Base-by-base conservation (phyloP, 1,140 invertebrate genomes). In the Zaprionus ghesquierei region DNA sequence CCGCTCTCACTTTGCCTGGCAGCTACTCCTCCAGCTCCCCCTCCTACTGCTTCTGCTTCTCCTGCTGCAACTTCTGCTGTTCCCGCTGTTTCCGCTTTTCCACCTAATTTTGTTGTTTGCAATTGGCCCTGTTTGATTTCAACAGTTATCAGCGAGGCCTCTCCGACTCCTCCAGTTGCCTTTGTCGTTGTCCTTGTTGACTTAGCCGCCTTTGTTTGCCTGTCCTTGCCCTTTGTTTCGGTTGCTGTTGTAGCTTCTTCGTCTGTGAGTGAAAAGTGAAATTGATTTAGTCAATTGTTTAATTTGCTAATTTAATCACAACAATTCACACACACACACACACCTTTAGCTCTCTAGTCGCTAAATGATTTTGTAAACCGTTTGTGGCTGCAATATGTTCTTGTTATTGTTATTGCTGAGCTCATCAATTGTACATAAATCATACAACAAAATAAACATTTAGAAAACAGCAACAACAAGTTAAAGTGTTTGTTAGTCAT, bases 91-190 rank as follows among this genome's bases (percentile, higher is more conserved):
- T 69, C 56, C 69, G 56, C 29, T 12, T 22, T 46, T 22, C 18
- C 41, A 46, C 18, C 3, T 22, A 20, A 22, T 46, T 22, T 46
- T 12, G 18, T 46, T 10, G 41, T 12, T 38, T 81, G 49, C 49
- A 81, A 23, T 38, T 54, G 78, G 31, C 77, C 84, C 58, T 87
- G 84, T 35, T 84, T 87, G 35, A 84, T 89, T 69, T 84, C 79
- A 49, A 89, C 76, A 35, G 79, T 89, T 63, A 87, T 87, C 12
- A 79, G 69, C 23, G 73, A 68, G n/a, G 64, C 76, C 25, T 62
- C 68, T 15, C 61, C 75, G 31, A 75, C 68, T 15, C 35, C n/a
- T 12, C 73, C 73, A 5, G 58, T 51, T 41, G 50, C 44, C 44
- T 54, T 79, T 6, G 75, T 66, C n/a, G 54, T 75, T 49, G 54